Evolutionary conservation across 53 echinoderm and acorn worm genomes (phyloP), one percentile per base, ranked within the genome.

Genomic region (Stichopus horrens): DNA sequence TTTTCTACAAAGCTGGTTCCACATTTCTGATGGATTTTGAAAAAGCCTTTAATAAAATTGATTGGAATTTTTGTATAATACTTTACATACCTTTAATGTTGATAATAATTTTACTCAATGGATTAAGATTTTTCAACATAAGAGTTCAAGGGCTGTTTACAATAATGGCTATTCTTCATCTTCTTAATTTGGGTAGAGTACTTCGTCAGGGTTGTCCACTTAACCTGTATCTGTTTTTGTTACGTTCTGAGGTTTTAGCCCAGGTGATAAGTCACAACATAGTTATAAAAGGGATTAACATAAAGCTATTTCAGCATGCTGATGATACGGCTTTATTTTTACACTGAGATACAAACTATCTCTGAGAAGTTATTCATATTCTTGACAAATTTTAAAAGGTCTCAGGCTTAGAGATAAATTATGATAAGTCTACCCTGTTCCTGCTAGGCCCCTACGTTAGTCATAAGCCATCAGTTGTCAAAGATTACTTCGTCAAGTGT

Each of bases 21-120:
- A 54, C 55, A 10, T 76, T 76, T 53, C 6, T 76, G 37, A 37
- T 76, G 22, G 79, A 79, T 6, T 79, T 79, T 18, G 79, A 79
- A 79, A 79, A 79, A 8, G 79, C 56, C 18, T 79, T 79, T 19
- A 55, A 79, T 8, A 79, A 4, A 6, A 54, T 79, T 6, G 79
- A 79, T 55, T 54, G 79, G 13, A 54, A 4, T 54, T 79, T 79
- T 16, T 79, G 52, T 16, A 18, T 55, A n/a, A 53, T 79, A 53
- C 16, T 78, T 20, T 53, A n/a, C 5, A 14, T 4, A 52, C 11
- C 7, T 77, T 77, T 52, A 77, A 11, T 53, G 5, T 77, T 52
- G 77, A 52, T 4, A 8, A 53, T 9, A 16, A 77, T 14, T 11
- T 77, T 16, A 77, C 52, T 52, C 52, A 77, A 16, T 53, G 77